Conservation (phyloP, 1,140 invertebrate genomes). For the Cardiocondyla obscurior region DNA sequence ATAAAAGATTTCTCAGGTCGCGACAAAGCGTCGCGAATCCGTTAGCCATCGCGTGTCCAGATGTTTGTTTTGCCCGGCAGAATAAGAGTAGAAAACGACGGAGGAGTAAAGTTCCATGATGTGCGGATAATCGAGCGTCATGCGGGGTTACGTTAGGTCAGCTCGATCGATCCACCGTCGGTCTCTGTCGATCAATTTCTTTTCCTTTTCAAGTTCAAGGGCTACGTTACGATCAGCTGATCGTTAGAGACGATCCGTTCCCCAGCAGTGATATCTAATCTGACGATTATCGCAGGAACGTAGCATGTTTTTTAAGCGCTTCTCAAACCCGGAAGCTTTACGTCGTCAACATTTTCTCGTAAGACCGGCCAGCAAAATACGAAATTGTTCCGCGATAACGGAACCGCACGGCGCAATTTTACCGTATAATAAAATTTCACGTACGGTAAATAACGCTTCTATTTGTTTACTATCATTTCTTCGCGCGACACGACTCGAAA, state of each 20-base stretch:
- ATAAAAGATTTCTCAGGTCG: constrained; percentile 59
- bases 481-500: constrained; percentile 10
- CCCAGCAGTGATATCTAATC: background rate
- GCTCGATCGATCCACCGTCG: constrained; percentile 35
- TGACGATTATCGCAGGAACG: background rate
- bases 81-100: constrained; percentile 15
- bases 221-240: constrained; percentile 17
- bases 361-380: background rate
- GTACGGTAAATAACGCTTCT: constrained; percentile 12
- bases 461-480: constrained; percentile 55
- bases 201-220: background rate
- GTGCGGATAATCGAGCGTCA: constrained; percentile 68
- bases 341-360: background rate
- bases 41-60: constrained; percentile 70
- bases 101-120: constrained; percentile 46
- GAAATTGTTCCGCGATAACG: background rate
- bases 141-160: constrained; percentile 69
- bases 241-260: background rate
- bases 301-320: background rate
- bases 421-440: background rate
- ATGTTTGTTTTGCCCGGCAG: constrained; percentile 72
- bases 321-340: background rate
- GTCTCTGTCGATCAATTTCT: constrained; percentile 29
- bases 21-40: constrained; percentile 69
- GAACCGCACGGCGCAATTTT: background rate